Evolutionary conservation across 2,113 vertebrate species (phyloP).

Genomic region (Phaethornis superciliosus): DNA sequence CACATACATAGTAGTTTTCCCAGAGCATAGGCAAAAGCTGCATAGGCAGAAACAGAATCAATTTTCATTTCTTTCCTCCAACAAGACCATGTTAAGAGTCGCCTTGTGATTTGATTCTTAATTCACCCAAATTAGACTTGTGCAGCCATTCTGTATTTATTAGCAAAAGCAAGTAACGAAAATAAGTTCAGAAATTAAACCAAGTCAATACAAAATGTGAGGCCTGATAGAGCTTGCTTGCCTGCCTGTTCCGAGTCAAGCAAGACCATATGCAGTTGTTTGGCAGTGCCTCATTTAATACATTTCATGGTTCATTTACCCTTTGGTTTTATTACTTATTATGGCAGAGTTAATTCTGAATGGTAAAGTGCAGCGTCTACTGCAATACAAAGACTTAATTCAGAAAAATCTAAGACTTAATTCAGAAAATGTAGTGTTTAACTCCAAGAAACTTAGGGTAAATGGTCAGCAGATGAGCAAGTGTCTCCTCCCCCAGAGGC

Average conservation of each 20-base stretch:
- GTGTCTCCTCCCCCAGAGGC: not conserved
- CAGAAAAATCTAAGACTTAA: not conserved
- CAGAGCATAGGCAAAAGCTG: not conserved
- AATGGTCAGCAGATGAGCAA: not conserved
- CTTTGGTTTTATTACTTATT: not conserved
- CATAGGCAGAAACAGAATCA: not conserved
- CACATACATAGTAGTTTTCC: accelerated
- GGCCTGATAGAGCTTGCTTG: not conserved
- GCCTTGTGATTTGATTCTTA: not conserved
- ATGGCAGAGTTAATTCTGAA: not conserved
- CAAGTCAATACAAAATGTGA: not conserved
- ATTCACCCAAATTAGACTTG: not conserved
- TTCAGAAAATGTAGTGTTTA: not conserved
- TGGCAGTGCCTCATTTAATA: not conserved
- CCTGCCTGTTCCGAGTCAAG: accelerated
- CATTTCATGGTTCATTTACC: not conserved
- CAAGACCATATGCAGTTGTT: not conserved
- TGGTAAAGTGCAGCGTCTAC: not conserved
- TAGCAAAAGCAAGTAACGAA: not conserved
- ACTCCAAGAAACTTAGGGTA: not conserved
- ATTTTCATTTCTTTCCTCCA: not conserved
- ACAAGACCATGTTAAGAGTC: not conserved
- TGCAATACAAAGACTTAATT: not conserved
- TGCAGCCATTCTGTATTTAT: not conserved
- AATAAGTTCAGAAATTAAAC: not conserved